Evolutionary conservation across 2,888 invertebrate genomes (phyloP), one percentile per base, ranked within the genome.

Genomic region (Eupithecia subumbrata): DNA sequence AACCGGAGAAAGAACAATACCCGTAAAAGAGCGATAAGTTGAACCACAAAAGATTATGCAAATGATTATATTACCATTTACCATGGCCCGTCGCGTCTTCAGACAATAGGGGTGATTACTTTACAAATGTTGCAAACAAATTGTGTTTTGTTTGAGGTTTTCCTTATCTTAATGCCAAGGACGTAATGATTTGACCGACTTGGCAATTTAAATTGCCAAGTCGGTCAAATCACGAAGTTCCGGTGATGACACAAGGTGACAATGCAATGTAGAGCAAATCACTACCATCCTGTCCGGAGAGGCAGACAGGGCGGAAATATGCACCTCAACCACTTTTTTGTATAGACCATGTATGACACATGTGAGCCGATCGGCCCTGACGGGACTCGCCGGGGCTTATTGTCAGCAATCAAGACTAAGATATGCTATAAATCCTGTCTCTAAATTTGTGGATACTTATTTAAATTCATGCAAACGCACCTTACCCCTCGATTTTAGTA

Each of bases 11-110:
- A 75, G 34, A 75, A 71, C 56, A 73, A 73, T 71, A 73, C 37
- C 68, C 69, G 40, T 75, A 71, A 72, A 60, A 45, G 60, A 69
- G 73, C 71, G 69, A 69, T 69, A 76, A 75, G 69, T 67, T 68
- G 25, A 34, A 74, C 73, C 72, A 76, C 80, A 78, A 78, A 77
- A 79, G 79, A 79, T 79, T 77, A 79, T 78, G 78, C 76, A 78
- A 80, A 79, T 69, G 73, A 68, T 71, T 76, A 74, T 72, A 79
- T 77, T 76, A 76, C 73, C 78, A 79, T 81, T 80, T 79, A 78
- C 76, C 76, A 74, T 71, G 77, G 74, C 72, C 67, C 69, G 67
- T 66, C 70, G 66, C 79, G 52, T 56, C 68, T 71, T 37, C 73
- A 72, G 78, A 80, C 80, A 80, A 80, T 80, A 67, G 75, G 52